Conservation (phyloP, 2,888 invertebrate species). For the Scaptomyza reducta region DNA sequence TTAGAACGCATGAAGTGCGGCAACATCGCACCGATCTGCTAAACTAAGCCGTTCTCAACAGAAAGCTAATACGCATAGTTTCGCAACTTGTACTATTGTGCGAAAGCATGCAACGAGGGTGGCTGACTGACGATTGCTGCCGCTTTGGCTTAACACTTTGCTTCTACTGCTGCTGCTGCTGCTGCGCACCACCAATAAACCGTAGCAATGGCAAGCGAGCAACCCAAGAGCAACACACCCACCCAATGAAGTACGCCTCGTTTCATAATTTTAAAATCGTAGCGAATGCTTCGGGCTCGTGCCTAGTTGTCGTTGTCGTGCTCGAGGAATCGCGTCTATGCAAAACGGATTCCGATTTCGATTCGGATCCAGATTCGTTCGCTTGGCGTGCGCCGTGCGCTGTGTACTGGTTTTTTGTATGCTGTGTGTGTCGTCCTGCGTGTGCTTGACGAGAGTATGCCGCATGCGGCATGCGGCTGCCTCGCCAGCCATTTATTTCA, state of each 20-base stretch:
- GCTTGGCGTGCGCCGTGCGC: constrained; percentile 33
- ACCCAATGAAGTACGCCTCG: constrained; percentile 50
- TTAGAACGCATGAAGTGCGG: constrained; percentile 1
- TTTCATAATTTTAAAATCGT: constrained; percentile 76
- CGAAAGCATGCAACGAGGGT: constrained; percentile 37
- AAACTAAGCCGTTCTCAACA: constrained; percentile 26
- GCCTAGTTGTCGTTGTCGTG: constrained; percentile 15
- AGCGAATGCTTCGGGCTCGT: constrained; percentile 50
- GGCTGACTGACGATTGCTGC: constrained; percentile 34
- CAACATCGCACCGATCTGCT: constrained; percentile 30
- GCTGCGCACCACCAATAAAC: constrained; percentile 60
- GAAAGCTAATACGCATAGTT: constrained; percentile 19
- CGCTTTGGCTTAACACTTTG: constrained; percentile 44
- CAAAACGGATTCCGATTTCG: neutral
- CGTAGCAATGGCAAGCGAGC: constrained; percentile 1
- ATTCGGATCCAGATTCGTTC: constrained; percentile 21
- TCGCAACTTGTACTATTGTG: constrained; percentile 12
- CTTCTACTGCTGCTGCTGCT: constrained; percentile 21
- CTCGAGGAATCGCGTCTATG: neutral
- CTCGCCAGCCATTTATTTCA: constrained; percentile 75
- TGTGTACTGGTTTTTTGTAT: constrained; percentile 20
- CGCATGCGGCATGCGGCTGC: constrained; percentile 31
- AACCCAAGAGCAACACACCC: constrained; percentile 34
- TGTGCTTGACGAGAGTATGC: constrained; percentile 29
- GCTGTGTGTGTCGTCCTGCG: constrained; percentile 9